phyloP scores from a whole-genome alignment of 2,888 invertebrate genomes.

The Leptopilina drosophilae region DNA sequence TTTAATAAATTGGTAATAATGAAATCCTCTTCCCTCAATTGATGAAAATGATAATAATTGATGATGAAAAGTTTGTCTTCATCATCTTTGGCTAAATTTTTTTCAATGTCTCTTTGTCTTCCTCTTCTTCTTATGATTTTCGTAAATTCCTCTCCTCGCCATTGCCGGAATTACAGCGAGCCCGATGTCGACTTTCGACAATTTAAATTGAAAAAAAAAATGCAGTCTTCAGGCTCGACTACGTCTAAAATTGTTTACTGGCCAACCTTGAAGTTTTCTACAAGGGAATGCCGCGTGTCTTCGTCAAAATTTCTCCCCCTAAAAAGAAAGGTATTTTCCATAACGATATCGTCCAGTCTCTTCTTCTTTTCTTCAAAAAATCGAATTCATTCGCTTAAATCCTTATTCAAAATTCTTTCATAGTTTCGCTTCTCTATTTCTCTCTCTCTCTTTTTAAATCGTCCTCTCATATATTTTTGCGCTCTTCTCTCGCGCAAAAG shows the following conservation, averaged over 20 bases:
- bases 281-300: conserved; percentile 63
- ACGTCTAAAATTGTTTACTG: conserved; percentile 72
- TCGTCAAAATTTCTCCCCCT: conserved; percentile 45
- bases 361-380: neutral
- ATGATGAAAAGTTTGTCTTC: conserved; percentile 44
- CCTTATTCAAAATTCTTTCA: too few relatives aligned
- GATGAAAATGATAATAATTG: conserved; percentile 43
- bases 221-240: conserved; percentile 69
- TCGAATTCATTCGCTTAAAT: too few relatives aligned
- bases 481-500: conserved; percentile 34
- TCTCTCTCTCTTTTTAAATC: too few relatives aligned
- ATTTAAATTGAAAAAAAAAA: conserved; percentile 3
- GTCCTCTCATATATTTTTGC: conserved; percentile 32
- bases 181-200: conserved; percentile 52
- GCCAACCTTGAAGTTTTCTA: conserved; percentile 69
- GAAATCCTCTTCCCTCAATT: conserved; percentile 51
- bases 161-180: conserved; percentile 66
- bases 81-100: conserved; percentile 29
- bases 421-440: too few relatives aligned
- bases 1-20: conserved; percentile 47
- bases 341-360: neutral
- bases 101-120: conserved; percentile 45
- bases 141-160: conserved; percentile 53
- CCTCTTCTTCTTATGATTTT: conserved; percentile 12
- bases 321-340: neutral